Base-by-base conservation (phyloP, 1,140 invertebrate genomes). In the Pollicipes pollicipes region DNA sequence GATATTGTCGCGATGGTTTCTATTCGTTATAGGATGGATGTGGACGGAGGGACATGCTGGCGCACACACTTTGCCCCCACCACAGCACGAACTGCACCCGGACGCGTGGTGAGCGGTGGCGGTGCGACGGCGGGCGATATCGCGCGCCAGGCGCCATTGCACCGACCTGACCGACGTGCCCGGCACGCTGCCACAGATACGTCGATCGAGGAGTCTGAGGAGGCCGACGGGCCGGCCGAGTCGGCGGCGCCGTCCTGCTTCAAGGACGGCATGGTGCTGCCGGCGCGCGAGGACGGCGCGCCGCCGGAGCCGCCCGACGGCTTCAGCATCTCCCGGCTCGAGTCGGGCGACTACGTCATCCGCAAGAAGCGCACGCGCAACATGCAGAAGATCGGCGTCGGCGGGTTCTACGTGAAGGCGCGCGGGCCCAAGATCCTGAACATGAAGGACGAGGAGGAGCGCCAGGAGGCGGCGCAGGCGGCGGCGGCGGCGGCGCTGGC, bases 311-410 rank as follows among this genome's bases (percentile, higher is more conserved):
- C 89, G 16, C 90, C 90, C 0, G 90, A 92, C 76, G 90, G 90
- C 0, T 93, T 91, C 76, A 89, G 88, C 8, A 84, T 91, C 63
- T 88, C 88, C 72, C 90, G 88, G 0, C 89, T 86, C 32, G 90
- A 93, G 73, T 87, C 85, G 29, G 90, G 91, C 0, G 83, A 88
- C 13, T 84, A 87, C 30, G 85, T 91, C 28, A 78, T 93, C 71
- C 83, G 91, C 69, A 85, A 91, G 69, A 95, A 95, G 79, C 83
- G 93, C 66, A 90, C 92, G 76, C 83, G 93, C 68, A 95, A 95
- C 81, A 80, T 95, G 21, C 90, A 94, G 76, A 93, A 93, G 79
- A 80, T 95, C 13, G 91, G 83, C 80, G 74, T 75, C 71, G 76
- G 71, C 27, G 71, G 72, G 4, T 73, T 73, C 58, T 72, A 67